phyloP scores from a whole-genome alignment of 1,140 invertebrate genomes.

The Dysdera silvatica region DNA sequence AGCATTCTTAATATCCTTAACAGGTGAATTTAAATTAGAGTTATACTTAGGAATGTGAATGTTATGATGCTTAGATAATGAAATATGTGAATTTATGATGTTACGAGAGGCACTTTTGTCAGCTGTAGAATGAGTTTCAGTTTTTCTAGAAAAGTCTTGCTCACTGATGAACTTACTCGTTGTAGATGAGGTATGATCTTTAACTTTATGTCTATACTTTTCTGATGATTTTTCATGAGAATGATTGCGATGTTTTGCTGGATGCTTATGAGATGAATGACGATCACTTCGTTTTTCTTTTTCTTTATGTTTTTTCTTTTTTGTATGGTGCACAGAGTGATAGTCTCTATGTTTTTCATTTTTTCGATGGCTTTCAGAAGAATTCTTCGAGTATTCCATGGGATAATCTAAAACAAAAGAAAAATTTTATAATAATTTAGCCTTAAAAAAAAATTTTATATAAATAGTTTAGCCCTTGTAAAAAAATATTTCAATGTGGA shows the following conservation, averaged over 20 bases:
- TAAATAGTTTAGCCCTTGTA: too few relatives aligned
- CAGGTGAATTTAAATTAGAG: background rate
- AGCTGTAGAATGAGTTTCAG: conserved; percentile 6
- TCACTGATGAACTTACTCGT: conserved; percentile 1
- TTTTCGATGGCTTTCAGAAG: too few relatives aligned
- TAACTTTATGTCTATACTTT: conserved; percentile 10
- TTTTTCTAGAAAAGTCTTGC: background rate
- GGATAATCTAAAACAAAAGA: too few relatives aligned
- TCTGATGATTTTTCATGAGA: background rate
- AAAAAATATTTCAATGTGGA: too few relatives aligned
- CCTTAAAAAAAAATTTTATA: too few relatives aligned
- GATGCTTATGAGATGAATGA: conserved; percentile 5
- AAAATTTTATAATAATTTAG: too few relatives aligned
- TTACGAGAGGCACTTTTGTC: conserved; percentile 21
- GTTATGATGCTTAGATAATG: too few relatives aligned
- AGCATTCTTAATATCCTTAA: background rate
- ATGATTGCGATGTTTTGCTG: conserved; percentile 14
- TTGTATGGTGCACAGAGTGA: conserved; percentile 22
- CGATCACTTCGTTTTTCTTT: conserved; percentile 16
- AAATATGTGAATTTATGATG: background rate
- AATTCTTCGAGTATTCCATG: too few relatives aligned
- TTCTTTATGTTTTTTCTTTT: conserved; percentile 30
- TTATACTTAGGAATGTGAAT: background rate
- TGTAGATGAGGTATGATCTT: conserved; percentile 5
- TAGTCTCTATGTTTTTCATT: conserved; percentile 14